Conservation (phyloP, 2,113 vertebrate species). For the Prinia subflava region DNA sequence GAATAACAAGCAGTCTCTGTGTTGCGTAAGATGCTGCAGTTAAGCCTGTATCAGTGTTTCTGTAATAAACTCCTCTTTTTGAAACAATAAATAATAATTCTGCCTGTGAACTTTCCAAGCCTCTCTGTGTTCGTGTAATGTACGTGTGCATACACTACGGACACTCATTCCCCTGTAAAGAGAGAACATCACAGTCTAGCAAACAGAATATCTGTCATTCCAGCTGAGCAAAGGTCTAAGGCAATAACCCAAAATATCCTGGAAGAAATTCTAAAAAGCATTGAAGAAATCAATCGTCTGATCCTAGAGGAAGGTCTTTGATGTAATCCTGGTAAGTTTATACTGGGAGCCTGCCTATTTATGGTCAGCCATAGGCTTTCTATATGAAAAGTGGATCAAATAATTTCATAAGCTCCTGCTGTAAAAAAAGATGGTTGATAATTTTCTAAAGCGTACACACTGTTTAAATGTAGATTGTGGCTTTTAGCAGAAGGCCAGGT, state of each 20-base stretch:
- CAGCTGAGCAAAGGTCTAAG: slow-evolving; percentile 70
- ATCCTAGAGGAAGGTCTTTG: slow-evolving; percentile 75
- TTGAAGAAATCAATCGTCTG: slow-evolving; percentile 75
- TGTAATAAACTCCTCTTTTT: slow-evolving; percentile 33
- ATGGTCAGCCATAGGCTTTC: slow-evolving; percentile 58
- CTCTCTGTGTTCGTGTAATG: background rate
- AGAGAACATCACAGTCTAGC: slow-evolving; percentile 58
- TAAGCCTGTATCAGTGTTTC: slow-evolving; percentile 53
- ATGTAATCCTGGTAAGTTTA: slow-evolving; percentile 75
- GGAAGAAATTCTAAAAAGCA: slow-evolving; percentile 71
- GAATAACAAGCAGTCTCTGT: slow-evolving; percentile 40
- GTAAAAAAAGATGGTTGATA: slow-evolving; percentile 37
- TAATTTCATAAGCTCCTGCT: slow-evolving; percentile 42
- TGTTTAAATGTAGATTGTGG: slow-evolving; percentile 46
- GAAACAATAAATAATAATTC: slow-evolving; percentile 63
- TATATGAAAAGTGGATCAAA: slow-evolving; percentile 60
- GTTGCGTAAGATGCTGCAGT: slow-evolving; percentile 18
- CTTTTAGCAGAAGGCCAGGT: slow-evolving; percentile 65
- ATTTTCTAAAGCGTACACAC: slow-evolving; percentile 22
- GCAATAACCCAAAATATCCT: slow-evolving; percentile 75
- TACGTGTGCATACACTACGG: slow-evolving; percentile 14
- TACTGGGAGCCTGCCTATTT: slow-evolving; percentile 74
- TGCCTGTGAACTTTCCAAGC: slow-evolving; percentile 59
- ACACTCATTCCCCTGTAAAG: slow-evolving; percentile 38
- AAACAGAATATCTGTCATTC: slow-evolving; percentile 70